Evolutionary conservation across 2,113 vertebrate species (phyloP), one percentile per base, ranked within the genome.

Genomic region (Tetrax tetrax): DNA sequence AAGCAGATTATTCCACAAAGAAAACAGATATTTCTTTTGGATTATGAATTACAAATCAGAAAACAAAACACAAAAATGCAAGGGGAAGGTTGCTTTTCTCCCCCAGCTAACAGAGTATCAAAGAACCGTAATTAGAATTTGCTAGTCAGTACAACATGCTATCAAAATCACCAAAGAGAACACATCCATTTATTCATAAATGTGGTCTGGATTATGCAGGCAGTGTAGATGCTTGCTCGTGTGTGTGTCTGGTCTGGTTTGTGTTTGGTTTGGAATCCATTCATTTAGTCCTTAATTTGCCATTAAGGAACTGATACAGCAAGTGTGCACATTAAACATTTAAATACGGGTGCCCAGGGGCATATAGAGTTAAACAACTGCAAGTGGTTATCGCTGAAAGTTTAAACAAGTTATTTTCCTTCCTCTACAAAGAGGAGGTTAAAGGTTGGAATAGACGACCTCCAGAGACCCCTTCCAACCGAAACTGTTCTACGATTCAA

Each of bases 261-360:
- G 51, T 82, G 93, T 97, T 97, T 96, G 92, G 70, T 54, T 95
- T 96, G 95, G 94, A 96, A 95, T 95, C 84, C 78, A 76, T 91
- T 95, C 91, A 76, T 85, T 91, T 92, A 64, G 91, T 65, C 87
- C 91, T 92, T 96, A 95, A 97, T 92, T 95, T 96, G 93, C 95
- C 90, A 93, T 95, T 96, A 95, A 95, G 89, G 89, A 96, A 96
- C 95, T 75, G 90, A 93, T 94, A 96, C 72, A 86, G 81, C 96
- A 94, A 93, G 89, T 91, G 91, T 74, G 87, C 74, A 83, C 89
- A 89, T 92, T 89, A 92, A 96, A 61, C 89, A 95, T 89, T 95
- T 75, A 96, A 91, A 96, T 80, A 84, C 9, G 15, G 86, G 61
- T 85, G 91, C 92, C 91, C 66, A 91, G 71, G 87, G 94, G 74